Evolutionary conservation across 1,140 invertebrate genomes (phyloP).

Genomic region (Sitobion miscanthi): DNA sequence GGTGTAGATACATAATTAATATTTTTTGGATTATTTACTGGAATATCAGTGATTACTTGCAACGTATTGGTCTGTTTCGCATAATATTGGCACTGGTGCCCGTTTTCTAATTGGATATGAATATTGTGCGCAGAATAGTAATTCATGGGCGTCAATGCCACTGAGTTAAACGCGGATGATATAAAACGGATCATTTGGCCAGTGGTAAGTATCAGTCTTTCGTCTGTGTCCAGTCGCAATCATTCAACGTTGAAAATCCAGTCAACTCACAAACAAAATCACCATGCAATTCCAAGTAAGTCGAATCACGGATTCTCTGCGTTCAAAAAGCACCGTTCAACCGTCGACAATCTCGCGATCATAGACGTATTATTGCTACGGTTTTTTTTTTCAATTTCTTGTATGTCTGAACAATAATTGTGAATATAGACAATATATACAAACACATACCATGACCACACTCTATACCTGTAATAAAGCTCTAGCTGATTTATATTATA

Average conservation of each 20-base stretch:
- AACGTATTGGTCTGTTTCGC: not conserved
- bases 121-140: not conserved
- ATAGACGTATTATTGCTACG: not conserved
- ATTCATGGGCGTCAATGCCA: not conserved
- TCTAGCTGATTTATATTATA: not conserved
- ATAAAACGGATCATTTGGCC: not conserved
- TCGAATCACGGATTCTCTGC: not conserved
- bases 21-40: not conserved
- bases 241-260: not conserved
- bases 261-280: not conserved
- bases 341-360: not conserved
- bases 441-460: too few species aligned
- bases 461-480: too few species aligned
- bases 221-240: not conserved
- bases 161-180: not conserved
- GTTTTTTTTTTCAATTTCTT: too few species aligned
- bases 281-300: conserved; percentile 45
- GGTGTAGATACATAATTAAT: not conserved
- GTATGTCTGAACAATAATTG: not conserved
- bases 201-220: conserved; percentile 20
- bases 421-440: too few species aligned
- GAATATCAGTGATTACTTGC: not conserved
- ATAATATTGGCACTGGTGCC: not conserved
- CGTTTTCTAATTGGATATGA: not conserved
- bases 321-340: not conserved